A percentile compares a stretch with the other conserved stretches of the same genome.
Conservation (phyloP, 2,797 vertebrate species). For the Malurus leucopterus region DNA sequence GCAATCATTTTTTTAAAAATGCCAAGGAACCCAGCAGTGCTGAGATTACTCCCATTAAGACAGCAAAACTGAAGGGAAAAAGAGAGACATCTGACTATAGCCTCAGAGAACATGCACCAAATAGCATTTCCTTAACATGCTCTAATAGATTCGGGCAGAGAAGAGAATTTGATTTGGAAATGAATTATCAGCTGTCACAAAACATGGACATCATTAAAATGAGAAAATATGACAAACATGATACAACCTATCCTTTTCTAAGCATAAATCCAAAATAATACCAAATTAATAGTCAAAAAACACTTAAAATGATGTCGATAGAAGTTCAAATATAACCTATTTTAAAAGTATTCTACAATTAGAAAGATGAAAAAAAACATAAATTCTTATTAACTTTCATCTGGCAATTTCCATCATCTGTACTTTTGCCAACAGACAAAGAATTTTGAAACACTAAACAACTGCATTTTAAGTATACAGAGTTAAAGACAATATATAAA, state of each 20-base stretch:
- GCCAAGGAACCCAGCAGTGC: slow-evolving; percentile 33
- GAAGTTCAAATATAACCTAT: not conserved
- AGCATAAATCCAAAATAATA: slow-evolving; percentile 7
- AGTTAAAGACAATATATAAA: not conserved
- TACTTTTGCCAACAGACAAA: not conserved
- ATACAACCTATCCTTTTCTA: slow-evolving; percentile 23
- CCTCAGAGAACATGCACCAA: slow-evolving; percentile 52
- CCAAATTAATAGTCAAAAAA: not conserved
- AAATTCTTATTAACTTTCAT: not conserved
- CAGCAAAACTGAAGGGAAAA: slow-evolving; percentile 20
- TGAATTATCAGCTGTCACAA: slow-evolving; percentile 61
- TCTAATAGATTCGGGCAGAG: slow-evolving; percentile 52
- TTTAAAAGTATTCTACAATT: not conserved
- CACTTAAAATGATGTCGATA: not conserved
- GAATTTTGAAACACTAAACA: not conserved
- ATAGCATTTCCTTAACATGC: slow-evolving; percentile 59
- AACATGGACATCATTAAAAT: slow-evolving; percentile 52
- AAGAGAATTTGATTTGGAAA: slow-evolving; percentile 61
- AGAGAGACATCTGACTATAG: slow-evolving; percentile 47
- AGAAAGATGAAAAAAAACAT: not conserved
- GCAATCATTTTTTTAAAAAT: slow-evolving; percentile 59
- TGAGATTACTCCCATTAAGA: slow-evolving; percentile 56
- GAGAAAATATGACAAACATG: slow-evolving; percentile 26
- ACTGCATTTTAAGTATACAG: not conserved
- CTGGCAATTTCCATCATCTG: not conserved